Evolutionary conservation across 92 coral and sea anemone genomes (phyloP).

Genomic region (Phenganax marumi): DNA sequence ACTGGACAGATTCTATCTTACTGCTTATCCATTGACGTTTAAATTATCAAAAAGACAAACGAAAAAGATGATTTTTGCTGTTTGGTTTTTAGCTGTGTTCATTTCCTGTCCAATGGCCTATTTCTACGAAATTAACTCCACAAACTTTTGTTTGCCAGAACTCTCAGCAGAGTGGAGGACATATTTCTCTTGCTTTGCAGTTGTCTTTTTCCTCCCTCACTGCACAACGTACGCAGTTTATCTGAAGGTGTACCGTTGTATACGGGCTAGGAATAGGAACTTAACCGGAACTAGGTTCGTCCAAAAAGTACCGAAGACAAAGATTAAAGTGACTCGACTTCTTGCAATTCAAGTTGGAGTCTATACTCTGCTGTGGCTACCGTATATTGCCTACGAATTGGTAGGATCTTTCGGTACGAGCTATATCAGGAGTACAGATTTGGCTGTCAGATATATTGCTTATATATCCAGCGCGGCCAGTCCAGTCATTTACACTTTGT

Average conservation of each 20-base stretch:
- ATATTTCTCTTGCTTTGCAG: conserved; percentile 59
- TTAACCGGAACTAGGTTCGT: conserved; percentile 70
- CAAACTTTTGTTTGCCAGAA: not conserved
- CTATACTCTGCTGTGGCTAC: conserved; percentile 69
- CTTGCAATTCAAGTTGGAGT: conserved; percentile 76
- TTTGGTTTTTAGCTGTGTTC: conserved; percentile 83
- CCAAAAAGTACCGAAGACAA: conserved; percentile 74
- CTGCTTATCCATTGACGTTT: conserved; percentile 88
- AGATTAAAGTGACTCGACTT: conserved; percentile 83
- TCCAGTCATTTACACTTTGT: conserved; percentile 71
- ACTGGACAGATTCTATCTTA: conserved; percentile 86
- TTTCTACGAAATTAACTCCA: conserved; percentile 60
- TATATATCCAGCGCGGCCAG: conserved; percentile 69
- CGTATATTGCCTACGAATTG: conserved; percentile 62
- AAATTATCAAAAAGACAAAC: conserved; percentile 96
- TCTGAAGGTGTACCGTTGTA: conserved; percentile 63
- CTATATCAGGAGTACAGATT: conserved; percentile 38
- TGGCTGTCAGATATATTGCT: conserved; percentile 58
- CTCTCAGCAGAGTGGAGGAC: conserved; percentile 68
- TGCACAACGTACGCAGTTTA: conserved; percentile 71
- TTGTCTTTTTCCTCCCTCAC: conserved; percentile 69
- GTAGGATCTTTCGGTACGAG: conserved; percentile 44
- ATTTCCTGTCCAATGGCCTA: conserved; percentile 75
- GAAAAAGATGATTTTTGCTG: conserved; percentile 77
- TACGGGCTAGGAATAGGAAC: conserved; percentile 67